phyloP scores from a whole-genome alignment of 2,888 invertebrate species.

The Syritta pipiens region DNA sequence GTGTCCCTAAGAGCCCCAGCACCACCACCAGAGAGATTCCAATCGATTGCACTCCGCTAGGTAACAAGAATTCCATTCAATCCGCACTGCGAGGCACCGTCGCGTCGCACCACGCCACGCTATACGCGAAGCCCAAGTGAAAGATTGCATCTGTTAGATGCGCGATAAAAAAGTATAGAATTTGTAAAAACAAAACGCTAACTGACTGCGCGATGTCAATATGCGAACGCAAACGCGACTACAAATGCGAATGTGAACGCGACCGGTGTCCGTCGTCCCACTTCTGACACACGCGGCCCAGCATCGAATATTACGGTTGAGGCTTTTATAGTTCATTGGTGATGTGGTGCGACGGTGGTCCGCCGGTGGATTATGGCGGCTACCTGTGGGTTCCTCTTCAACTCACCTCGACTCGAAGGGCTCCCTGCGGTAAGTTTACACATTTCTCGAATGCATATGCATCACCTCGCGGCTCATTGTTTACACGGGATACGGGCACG shows the following conservation, averaged over 20 bases:
- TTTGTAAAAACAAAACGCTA: conserved; percentile 72
- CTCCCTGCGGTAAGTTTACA: background rate
- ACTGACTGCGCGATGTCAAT: conserved; percentile 71
- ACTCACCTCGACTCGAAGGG: conserved; percentile 15
- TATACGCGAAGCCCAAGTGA: conserved; percentile 56
- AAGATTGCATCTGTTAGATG: conserved; percentile 68
- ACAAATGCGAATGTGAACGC: too few relatives aligned
- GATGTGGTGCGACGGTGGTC: conserved; percentile 41
- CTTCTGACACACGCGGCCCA: conserved; percentile 56
- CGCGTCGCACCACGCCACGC: conserved; percentile 24
- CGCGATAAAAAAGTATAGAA: conserved; percentile 70
- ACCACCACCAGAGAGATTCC: conserved; percentile 48
- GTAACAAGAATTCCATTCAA: conserved; percentile 67
- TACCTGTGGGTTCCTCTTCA: conserved; percentile 61
- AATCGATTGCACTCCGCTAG: conserved; percentile 63
- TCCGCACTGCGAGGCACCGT: conserved; percentile 16
- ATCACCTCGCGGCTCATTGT: conserved; percentile 45
- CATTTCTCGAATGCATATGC: conserved; percentile 28
- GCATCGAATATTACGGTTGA: conserved; percentile 49
- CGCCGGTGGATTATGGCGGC: conserved; percentile 40
- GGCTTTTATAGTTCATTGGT: conserved; percentile 53
- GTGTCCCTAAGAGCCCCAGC: conserved; percentile 31
- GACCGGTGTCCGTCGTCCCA: conserved; percentile 56
- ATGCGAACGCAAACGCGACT: too few relatives aligned
- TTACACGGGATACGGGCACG: conserved; percentile 51